These are phyloP conservation scores for Tanypteryx hageni DNA, from an alignment of 2,888 invertebrate genomes.

Conservation along the genomic window DNA sequence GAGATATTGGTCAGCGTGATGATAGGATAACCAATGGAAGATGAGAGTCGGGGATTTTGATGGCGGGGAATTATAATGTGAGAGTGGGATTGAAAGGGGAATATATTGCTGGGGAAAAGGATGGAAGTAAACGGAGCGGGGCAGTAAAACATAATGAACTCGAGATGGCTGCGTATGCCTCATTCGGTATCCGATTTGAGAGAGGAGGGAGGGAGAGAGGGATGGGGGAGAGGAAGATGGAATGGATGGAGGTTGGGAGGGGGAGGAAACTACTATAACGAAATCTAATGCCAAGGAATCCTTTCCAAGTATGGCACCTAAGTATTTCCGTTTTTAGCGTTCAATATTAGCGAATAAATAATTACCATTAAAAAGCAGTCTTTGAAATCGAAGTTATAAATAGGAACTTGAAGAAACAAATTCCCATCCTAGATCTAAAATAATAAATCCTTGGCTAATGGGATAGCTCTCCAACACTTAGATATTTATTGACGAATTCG, in stretches of 20 bases:
- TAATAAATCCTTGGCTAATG: too few species aligned
- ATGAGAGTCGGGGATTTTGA: slow-evolving; percentile 35
- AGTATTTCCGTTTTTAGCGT: not conserved
- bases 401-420: too few species aligned
- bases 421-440: too few species aligned
- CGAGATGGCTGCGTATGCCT: slow-evolving; percentile 21
- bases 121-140: slow-evolving; percentile 47
- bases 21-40: slow-evolving; percentile 62
- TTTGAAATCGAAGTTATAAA: not conserved
- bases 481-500: too few species aligned
- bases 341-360: not conserved
- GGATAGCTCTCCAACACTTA: too few species aligned
- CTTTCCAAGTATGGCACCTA: slow-evolving; percentile 37
- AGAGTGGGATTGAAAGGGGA: slow-evolving; percentile 14
- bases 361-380: not conserved
- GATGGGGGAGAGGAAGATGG: not conserved
- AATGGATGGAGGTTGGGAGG: not conserved
- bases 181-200: slow-evolving; percentile 43
- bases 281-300: not conserved
- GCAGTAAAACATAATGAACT: slow-evolving; percentile 61
- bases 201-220: slow-evolving; percentile 3
- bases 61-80: slow-evolving; percentile 52
- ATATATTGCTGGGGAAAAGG: slow-evolving; percentile 48
- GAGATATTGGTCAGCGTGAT: slow-evolving; percentile 62
- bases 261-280: too few species aligned